Evolutionary conservation across 2,113 vertebrate genomes (phyloP).

Genomic region (Chamaetylas fuelleborni): DNA sequence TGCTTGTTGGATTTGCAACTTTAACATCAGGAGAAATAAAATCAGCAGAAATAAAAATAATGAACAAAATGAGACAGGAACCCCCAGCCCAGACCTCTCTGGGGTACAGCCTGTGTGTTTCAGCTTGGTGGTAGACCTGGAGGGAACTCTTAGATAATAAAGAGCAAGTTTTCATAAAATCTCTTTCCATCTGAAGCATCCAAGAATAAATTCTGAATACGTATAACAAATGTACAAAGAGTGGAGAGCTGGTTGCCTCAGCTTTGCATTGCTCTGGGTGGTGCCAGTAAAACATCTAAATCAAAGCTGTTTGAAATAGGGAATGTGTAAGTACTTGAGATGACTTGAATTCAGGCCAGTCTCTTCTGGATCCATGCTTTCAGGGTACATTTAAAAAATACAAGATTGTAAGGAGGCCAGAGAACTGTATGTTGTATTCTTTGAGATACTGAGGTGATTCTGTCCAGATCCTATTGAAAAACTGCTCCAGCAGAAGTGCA

Average conservation of each 20-base stretch:
- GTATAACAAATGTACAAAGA: not conserved
- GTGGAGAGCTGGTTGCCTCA: not conserved
- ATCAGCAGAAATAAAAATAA: not conserved
- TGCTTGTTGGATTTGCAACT: not conserved
- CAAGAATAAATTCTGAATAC: not conserved
- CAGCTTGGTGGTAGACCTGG: not conserved
- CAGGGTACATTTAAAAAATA: not conserved
- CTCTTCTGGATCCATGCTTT: not conserved
- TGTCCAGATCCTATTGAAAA: not conserved
- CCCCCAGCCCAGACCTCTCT: not conserved
- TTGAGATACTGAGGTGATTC: not conserved
- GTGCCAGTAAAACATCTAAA: constrained; percentile 25
- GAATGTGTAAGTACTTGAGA: constrained; percentile 35
- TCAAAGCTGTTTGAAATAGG: constrained; percentile 32
- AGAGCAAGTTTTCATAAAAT: not conserved
- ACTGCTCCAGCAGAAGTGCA: not conserved
- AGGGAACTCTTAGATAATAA: not conserved
- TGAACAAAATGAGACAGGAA: not conserved
- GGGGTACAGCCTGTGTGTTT: not conserved
- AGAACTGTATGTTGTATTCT: not conserved
- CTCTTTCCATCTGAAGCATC: not conserved
- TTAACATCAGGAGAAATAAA: not conserved
- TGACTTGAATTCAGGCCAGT: constrained; percentile 10
- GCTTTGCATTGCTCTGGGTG: not conserved
- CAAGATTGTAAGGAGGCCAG: not conserved